Evolutionary conservation across 2,113 vertebrate species (phyloP).

Genomic region (Formicarius rufipectus): DNA sequence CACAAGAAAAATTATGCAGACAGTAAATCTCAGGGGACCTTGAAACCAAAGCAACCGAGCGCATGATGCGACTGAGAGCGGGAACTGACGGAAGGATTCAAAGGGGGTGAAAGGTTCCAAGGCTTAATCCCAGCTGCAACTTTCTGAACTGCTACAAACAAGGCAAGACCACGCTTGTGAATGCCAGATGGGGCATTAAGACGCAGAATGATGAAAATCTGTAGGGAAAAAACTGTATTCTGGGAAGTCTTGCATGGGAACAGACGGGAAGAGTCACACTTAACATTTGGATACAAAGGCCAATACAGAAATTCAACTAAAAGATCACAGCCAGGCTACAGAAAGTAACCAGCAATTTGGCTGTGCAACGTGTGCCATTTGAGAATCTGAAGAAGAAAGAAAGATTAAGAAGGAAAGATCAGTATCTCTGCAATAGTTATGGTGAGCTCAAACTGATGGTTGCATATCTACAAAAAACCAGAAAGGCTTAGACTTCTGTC

Average conservation of each 20-base stretch:
- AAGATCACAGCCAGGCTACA: not conserved
- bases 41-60: fast-evolving
- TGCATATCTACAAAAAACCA: not conserved
- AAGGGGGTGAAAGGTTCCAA: not conserved
- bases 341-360: not conserved
- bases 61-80: fast-evolving
- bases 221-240: not conserved
- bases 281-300: not conserved
- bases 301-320: not conserved
- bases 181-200: not conserved
- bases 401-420: not conserved
- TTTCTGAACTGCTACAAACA: not conserved
- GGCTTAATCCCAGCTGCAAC: not conserved
- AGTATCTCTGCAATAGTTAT: not conserved
- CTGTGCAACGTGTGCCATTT: not conserved
- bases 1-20: not conserved
- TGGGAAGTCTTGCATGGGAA: not conserved
- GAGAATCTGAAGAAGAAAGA: not conserved
- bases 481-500: not conserved
- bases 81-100: not conserved
- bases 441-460: not conserved
- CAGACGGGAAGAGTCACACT: not conserved
- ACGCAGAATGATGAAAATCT: not conserved
- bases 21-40: not conserved
- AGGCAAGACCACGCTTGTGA: not conserved